Evolutionary conservation across 2,113 vertebrate species (phyloP).

Genomic region (Serilophus lunatus): DNA sequence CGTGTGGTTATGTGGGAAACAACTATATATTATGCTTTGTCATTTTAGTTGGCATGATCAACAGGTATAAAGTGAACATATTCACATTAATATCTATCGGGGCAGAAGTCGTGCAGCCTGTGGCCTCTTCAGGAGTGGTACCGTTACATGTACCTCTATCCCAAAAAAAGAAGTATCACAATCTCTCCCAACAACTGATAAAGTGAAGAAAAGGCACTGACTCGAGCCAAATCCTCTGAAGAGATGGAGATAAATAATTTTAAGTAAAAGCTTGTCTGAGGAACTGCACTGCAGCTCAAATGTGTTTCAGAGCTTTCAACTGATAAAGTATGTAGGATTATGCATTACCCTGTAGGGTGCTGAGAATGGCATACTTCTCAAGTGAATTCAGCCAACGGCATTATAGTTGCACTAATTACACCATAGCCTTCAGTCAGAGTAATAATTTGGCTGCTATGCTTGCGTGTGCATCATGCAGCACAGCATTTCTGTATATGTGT

Average conservation of each 20-base stretch:
- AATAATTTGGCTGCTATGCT: constrained; percentile 6
- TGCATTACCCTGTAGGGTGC: background rate
- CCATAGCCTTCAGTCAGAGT: constrained; percentile 14
- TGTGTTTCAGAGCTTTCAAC: background rate
- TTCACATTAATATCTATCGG: background rate
- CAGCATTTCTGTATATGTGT: background rate
- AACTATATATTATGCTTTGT: background rate
- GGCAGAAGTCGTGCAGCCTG: background rate
- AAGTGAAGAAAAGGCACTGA: background rate
- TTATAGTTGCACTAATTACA: constrained; percentile 48
- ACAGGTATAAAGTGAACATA: background rate
- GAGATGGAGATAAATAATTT: background rate
- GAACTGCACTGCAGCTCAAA: background rate
- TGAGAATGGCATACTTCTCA: constrained; percentile 21
- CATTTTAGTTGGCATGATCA: background rate
- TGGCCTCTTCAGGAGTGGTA: background rate
- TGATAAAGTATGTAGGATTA: constrained; percentile 4
- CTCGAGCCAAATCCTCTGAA: background rate
- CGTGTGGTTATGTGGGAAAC: background rate
- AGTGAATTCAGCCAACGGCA: constrained; percentile 2
- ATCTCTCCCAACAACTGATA: background rate
- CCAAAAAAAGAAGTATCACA: background rate
- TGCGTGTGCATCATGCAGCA: constrained; percentile 2
- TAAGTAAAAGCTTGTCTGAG: background rate
- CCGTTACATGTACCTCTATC: background rate